phyloP scores from a whole-genome alignment of 2,888 invertebrate genomes.

The Drosophila ustulata region DNA sequence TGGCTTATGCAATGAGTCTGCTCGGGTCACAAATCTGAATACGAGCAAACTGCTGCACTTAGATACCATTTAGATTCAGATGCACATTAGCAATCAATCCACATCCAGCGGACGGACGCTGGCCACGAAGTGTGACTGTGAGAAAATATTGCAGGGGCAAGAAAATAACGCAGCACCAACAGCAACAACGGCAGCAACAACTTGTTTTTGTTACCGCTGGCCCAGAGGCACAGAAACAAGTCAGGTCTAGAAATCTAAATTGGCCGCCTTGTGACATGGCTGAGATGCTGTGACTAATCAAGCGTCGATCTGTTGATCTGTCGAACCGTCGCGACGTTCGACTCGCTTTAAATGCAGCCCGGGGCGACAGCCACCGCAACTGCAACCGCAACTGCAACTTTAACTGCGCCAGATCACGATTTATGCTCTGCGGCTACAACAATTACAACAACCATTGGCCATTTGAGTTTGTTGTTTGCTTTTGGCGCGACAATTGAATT shows the following conservation, averaged over 20 bases:
- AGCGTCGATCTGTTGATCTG: constrained; percentile 52
- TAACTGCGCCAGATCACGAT: constrained; percentile 49
- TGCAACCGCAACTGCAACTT: constrained; percentile 29
- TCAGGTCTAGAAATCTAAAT: constrained; percentile 58
- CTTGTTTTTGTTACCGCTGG: constrained; percentile 44
- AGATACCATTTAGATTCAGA: constrained; percentile 54
- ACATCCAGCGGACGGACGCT: constrained; percentile 46
- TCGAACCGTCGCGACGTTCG: constrained; percentile 20
- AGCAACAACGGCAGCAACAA: constrained; percentile 23
- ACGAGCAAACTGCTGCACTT: constrained; percentile 36
- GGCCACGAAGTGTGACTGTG: constrained; percentile 55
- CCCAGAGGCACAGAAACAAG: constrained; percentile 29
- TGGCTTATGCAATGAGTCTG: constrained; percentile 45
- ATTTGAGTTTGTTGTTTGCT: constrained; percentile 36
- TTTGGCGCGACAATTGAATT: constrained; percentile 49
- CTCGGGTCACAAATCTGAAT: constrained; percentile 42
- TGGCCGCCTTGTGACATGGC: constrained; percentile 54
- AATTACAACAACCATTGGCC: constrained; percentile 39
- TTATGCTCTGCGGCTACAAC: constrained; percentile 34
- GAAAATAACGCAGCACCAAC: not conserved
- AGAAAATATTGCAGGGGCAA: constrained; percentile 52
- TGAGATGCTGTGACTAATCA: constrained; percentile 57
- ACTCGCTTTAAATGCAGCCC: constrained; percentile 36
- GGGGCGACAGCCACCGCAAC: constrained; percentile 41
- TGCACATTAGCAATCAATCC: constrained; percentile 76